These are phyloP conservation scores for Diadromus collaris DNA, from an alignment of 2,888 invertebrate species.

Conservation along the genomic window DNA sequence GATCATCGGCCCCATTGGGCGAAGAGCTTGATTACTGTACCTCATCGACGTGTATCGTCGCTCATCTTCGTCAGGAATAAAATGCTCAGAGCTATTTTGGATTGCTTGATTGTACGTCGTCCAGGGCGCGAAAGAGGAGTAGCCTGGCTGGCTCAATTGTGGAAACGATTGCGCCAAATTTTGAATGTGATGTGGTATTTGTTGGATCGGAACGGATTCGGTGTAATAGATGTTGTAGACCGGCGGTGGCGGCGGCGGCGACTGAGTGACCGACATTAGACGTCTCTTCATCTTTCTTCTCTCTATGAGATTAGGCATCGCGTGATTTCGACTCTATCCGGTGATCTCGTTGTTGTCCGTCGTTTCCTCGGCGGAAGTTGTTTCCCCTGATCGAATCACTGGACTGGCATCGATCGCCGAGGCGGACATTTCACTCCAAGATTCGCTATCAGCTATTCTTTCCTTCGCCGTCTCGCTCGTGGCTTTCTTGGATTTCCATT, in stretches of 20 bases:
- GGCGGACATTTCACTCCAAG: slow-evolving; percentile 59
- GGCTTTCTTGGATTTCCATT: slow-evolving; percentile 28
- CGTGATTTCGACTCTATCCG: slow-evolving; percentile 45
- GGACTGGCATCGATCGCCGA: slow-evolving; percentile 37
- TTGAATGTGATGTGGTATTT: slow-evolving; percentile 49
- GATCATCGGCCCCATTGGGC: background rate
- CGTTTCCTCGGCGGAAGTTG: slow-evolving; percentile 61
- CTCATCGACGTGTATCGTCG: slow-evolving; percentile 32
- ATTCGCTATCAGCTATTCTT: slow-evolving; percentile 50
- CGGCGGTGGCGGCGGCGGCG: slow-evolving; percentile 49
- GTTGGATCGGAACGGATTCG: slow-evolving; percentile 52
- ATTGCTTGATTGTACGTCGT: background rate
- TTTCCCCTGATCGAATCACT: slow-evolving; percentile 42
- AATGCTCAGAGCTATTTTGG: background rate
- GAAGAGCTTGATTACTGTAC: background rate
- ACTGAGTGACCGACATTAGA: slow-evolving; percentile 20
- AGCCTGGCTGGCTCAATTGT: slow-evolving; percentile 36
- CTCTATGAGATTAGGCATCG: slow-evolving; percentile 61
- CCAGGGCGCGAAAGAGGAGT: slow-evolving; percentile 4
- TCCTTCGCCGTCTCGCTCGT: background rate
- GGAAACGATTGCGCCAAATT: slow-evolving; percentile 55
- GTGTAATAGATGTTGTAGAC: slow-evolving; percentile 63
- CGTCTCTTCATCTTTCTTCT: slow-evolving; percentile 62
- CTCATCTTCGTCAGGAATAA: slow-evolving; percentile 55
- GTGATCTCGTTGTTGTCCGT: slow-evolving; percentile 66